Percentiles rank a stretch among this genome's conserved stretches.
Conservation (phyloP, 2,797 vertebrate species). For the Syngnathus acus region DNA sequence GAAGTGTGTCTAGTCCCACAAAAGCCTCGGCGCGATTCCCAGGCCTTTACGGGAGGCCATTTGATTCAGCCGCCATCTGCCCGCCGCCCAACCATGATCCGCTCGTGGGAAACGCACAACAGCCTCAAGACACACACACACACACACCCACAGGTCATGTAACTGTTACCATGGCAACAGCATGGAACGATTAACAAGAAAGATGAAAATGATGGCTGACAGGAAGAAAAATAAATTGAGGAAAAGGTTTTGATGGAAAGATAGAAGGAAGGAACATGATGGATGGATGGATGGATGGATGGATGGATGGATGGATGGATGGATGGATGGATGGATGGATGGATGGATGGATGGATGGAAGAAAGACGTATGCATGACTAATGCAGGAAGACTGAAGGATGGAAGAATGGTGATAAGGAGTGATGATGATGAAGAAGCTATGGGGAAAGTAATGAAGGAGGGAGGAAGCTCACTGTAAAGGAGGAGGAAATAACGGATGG, state of each 20-base stretch:
- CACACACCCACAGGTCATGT: too few species aligned
- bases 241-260: too few species aligned
- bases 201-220: too few species aligned
- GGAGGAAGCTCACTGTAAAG: too few species aligned
- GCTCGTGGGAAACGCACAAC: conserved; percentile 7
- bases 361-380: background rate
- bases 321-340: too few species aligned
- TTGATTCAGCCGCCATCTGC: conserved; percentile 52
- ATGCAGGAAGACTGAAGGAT: background rate
- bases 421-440: too few species aligned
- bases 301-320: too few species aligned
- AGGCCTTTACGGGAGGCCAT: conserved; percentile 31
- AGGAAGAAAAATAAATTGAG: too few species aligned
- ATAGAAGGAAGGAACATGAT: background rate
- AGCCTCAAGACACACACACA: background rate
- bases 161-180: background rate
- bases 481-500: too few species aligned
- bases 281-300: background rate
- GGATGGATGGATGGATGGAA: too few species aligned
- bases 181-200: too few species aligned
- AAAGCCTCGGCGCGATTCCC: conserved; percentile 42
- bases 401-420: background rate
- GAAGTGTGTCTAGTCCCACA: conserved; percentile 66
- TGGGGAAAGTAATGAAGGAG: too few species aligned
- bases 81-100: conserved; percentile 17